Evolutionary conservation across 1,140 invertebrate species (phyloP).

Genomic region (Whitmania pigra): DNA sequence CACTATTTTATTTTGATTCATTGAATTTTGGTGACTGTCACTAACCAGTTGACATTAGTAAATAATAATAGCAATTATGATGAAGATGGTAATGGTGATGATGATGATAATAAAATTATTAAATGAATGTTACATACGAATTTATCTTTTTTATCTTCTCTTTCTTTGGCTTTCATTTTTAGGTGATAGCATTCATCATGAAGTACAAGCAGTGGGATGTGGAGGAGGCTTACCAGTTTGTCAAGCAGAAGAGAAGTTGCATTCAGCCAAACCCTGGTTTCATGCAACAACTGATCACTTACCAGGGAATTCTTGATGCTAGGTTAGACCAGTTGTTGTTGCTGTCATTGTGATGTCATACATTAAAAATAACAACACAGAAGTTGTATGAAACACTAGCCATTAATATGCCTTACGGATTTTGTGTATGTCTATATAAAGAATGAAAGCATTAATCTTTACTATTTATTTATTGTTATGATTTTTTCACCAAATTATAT

Average conservation of each 20-base stretch:
- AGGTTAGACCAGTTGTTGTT: slow-evolving; percentile 54
- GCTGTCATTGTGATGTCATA: not conserved
- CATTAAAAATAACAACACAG: not conserved
- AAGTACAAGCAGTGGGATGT: slow-evolving; percentile 90
- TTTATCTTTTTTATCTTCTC: too few relatives aligned
- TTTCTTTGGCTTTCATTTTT: too few relatives aligned
- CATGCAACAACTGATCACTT: slow-evolving; percentile 80
- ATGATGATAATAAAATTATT: too few relatives aligned
- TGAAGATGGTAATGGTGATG: too few relatives aligned
- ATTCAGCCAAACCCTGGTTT: slow-evolving; percentile 93
- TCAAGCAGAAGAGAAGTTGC: slow-evolving; percentile 75
- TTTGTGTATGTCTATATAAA: not conserved
- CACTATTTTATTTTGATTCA: too few relatives aligned
- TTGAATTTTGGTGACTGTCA: too few relatives aligned
- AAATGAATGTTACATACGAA: too few relatives aligned
- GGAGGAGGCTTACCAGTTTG: slow-evolving; percentile 70
- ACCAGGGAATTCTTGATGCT: slow-evolving; percentile 71
- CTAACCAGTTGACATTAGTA: too few relatives aligned
- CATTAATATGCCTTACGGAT: not conserved
- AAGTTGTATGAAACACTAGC: not conserved
- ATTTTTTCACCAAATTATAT: not conserved
- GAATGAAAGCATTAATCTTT: not conserved
- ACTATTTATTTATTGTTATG: not conserved
- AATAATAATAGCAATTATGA: too few relatives aligned
- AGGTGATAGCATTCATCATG: slow-evolving; percentile 83